Evolutionary conservation across 1,140 invertebrate species (phyloP), one percentile per base, ranked within the genome.

Genomic region (Cheumatopsyche charites): DNA sequence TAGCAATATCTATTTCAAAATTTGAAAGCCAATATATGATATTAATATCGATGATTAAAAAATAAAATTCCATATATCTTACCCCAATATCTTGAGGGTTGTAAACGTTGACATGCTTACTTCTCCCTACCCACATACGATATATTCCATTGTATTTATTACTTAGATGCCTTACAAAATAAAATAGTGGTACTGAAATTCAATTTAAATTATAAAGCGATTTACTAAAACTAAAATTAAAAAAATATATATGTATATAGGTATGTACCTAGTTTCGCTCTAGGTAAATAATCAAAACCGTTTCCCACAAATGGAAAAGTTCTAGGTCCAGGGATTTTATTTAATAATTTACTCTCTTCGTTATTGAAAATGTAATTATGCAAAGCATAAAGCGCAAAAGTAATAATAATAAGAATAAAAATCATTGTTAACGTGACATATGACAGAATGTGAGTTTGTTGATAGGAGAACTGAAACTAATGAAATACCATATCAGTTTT

Each of bases 1-100:
- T 17, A 91, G 78, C 36, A 91, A 76, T 52, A 75, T 76, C 83
- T 85, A 58, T 36, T 4, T 4, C 29, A 36, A 36, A 36, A 36
- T 4, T 36, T 36, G 21, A 58, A 23, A 23, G 5, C 12, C 12
- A 52, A 15, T 52, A 15, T 52, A 52, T 7, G 15, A 4, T 58
- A 23, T 12, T n/a, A 13, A 6, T n/a, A 47, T 36, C n/a, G n/a
- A n/a, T n/a, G n/a, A n/a, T n/a, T n/a, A n/a, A n/a, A n/a, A n/a
- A n/a, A n/a, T n/a, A n/a, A n/a, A n/a, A n/a, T n/a, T n/a, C n/a
- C n/a, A 62, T 5, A 25, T 23, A 9, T 36, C 9, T 21, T 72
- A 76, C 75, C 73, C 74, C 75, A 6, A 72, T 47, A 63, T 76
- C 73, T 21, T 76, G 70, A 12, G 75, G 75, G 47, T 76, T 68